Evolutionary conservation across 2,888 invertebrate genomes (phyloP), one percentile per base, ranked within the genome.

Genomic region (Microctonus hyperodae): DNA sequence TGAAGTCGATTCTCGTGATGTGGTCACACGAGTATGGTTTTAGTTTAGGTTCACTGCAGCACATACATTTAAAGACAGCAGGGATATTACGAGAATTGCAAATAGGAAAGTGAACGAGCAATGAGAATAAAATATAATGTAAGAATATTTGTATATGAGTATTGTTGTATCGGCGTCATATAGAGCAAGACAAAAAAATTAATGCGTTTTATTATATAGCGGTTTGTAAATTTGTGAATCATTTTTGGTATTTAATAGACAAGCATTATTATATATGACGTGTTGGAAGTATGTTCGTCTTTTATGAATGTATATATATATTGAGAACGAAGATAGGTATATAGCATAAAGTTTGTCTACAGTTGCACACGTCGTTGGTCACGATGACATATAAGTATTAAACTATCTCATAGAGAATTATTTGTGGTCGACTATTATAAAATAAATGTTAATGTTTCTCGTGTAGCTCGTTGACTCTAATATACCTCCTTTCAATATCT

Each of bases 221-320:
- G 72, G 72, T 70, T 72, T 75, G 72, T 76, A 70, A 76, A 75
- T 74, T 72, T 75, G 70, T 75, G 71, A 77, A 76, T 78, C 78
- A 78, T 79, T 80, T 80, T 74, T 71, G 74, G 76, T 78, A 78
- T 79, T 80, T 79, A 80, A 80, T 78, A 77, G 75, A 72, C 67
- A 70, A 74, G 74, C 72, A 76, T 79, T 78, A 77, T n/a, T n/a
- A n/a, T n/a, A n/a, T 75, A n/a, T n/a, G 74, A 69, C 44, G 69
- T 70, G 70, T 66, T 61, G 67, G 67, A 66, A 74, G 72, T 72
- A 70, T 64, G 64, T 68, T 37, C 58, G 55, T 59, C 56, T 62
- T 67, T 65, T 57, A 48, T 23, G 16, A n/a, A 65, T 10, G n/a
- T 50, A 33, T 60, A 60, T 55, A 35, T 53, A n/a, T n/a, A n/a